Percentiles rank a stretch among this genome's conserved stretches.
Conservation (phyloP, 2,888 invertebrate species). For the Callyntrura sp. region DNA sequence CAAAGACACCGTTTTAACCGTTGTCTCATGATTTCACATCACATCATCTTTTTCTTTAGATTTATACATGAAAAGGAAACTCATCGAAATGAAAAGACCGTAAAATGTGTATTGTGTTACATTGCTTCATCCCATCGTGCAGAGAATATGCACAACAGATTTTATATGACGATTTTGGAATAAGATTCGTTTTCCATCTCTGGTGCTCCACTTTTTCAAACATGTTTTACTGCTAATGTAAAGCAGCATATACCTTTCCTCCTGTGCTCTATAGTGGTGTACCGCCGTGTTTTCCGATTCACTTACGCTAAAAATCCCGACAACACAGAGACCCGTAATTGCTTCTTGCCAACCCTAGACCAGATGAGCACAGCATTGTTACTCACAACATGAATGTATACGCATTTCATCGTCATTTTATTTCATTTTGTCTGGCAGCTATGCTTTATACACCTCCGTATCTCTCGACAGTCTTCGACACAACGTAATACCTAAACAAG, state of each 20-base stretch:
- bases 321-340: constrained; percentile 45
- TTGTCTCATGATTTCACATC: too few species aligned
- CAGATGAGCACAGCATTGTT: constrained; percentile 53
- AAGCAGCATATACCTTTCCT: too few species aligned
- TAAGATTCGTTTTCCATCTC: constrained; percentile 3
- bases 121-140: too few species aligned
- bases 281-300: constrained; percentile 26
- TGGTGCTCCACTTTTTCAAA: constrained; percentile 36
- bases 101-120: too few species aligned
- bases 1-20: too few species aligned
- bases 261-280: background rate
- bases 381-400: constrained; percentile 39
- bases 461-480: background rate
- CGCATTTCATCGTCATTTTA: constrained; percentile 49
- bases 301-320: constrained; percentile 7
- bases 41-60: too few species aligned
- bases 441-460: too few species aligned
- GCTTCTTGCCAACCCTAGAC: constrained; percentile 23
- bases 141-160: too few species aligned
- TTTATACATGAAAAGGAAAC: constrained; percentile 42
- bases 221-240: background rate
- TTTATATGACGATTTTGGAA: constrained; percentile 25
- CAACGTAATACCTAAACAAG: background rate
- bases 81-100: constrained; percentile 35
- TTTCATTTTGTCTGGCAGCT: constrained; percentile 42